Base-by-base conservation (phyloP, 2,797 vertebrate species). In the Aulostomus chinensis region DNA sequence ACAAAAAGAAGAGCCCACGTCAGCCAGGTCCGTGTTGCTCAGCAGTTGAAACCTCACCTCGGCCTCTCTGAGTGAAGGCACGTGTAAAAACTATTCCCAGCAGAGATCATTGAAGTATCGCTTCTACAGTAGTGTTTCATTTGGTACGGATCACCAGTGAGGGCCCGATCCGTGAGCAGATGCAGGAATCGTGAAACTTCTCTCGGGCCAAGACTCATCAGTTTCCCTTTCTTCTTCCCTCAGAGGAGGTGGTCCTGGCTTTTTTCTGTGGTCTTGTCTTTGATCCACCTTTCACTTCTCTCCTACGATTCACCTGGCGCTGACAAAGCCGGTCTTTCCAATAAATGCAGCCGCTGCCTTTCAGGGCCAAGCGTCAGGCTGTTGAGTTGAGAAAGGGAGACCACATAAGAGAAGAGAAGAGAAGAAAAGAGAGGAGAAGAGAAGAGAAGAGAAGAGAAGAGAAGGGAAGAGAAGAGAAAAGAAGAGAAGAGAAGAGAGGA, bases 281-380 rank as follows among this genome's bases (percentile, higher is more conserved):
- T 85, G 83, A 87, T 87, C 84, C 59, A 20, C 37, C 21, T 70
- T 55, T 55, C 73, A 47, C 75, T 80, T 71, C 68, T 83, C 52
- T 61, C 51, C 50, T 55, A 49, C 37, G 64, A 81, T 88, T 89
- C 85, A 86, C 65, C 60, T 47, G 65, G 54, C 20, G 3, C 46
- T 21, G 55, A 88, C 84, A 88, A 90, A 90, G 86, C 66, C 75
- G 11, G 38, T 55, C 53, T 56, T 67, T 56, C 77, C 80, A 84
- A 87, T 87, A 89, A 89, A 91, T 47, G 53, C 77, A 76, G 79
- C 83, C 69, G 58, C 74, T 71, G 82, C 89, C 83, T 86, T 88
- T 90, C 82, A 88, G 86, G 89, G 90, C 88, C 89, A 90, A 90
- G 88, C 87, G 77, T 91, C 90, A 91, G 85, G 81, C 81, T 84